Base-by-base conservation (phyloP, 2,113 vertebrate genomes). In the Cardinalis cardinalis region DNA sequence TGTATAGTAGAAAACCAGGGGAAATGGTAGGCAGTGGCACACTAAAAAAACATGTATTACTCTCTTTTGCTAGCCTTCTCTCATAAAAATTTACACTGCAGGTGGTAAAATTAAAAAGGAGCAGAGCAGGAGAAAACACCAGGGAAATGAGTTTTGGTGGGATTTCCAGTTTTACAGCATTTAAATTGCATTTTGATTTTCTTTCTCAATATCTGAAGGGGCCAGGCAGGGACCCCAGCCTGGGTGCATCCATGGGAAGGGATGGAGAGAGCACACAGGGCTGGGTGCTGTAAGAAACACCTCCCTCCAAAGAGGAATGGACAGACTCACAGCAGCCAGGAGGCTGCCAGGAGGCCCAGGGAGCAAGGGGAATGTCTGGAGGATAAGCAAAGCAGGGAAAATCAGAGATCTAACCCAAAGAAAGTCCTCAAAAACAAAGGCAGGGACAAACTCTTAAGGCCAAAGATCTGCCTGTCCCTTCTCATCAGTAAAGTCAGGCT, bases 391-490 rank as follows among this genome's bases (percentile, higher is more conserved):
- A 94, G 68, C 84, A 87, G 66, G 88, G 70, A 92, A 94, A 95
- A 83, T 28, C 85, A 56, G 85, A 90, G 73, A 40, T 72, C 86
- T 91, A 89, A 97, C 87, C 94, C 87, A 87, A 94, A 91, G 90
- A 91, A 84, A 84, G 52, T 80, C 58, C 64, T 94, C 40, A 75
- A 23, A 85, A 95, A 72, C 59, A 87, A 94, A 87, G 56, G 89
- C 83, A 95, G 85, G 94, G 73, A 85, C 60, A 87, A 95, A 90
- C 73, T 96, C 94, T 95, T 95, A 97, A 96, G 95, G 95, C 93
- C 95, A 96, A 96, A 96, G 93, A 94, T 95, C 89, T 96, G 92
- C 93, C 94, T 96, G 96, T 96, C 96, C 93, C 87, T 96, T 97
- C 94, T 95, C 87, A 96, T 96, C 96, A 96, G 94, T 80, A 87